Evolutionary conservation across 1,140 invertebrate species (phyloP).

Genomic region (Antheraea mylitta): DNA sequence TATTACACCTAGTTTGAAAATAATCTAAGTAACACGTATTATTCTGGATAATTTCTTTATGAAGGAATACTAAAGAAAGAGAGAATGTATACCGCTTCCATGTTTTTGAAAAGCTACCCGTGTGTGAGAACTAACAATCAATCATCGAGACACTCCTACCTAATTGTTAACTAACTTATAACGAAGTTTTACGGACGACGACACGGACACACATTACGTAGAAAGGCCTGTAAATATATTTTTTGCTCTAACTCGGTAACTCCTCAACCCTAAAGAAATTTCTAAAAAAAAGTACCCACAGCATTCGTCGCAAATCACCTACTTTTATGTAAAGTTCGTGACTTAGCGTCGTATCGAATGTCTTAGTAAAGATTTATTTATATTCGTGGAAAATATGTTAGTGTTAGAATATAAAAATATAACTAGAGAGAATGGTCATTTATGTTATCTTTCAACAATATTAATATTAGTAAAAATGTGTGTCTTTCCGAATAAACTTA

Average conservation of each 20-base stretch:
- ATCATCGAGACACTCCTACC: constrained; percentile 22
- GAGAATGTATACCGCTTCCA: no score
- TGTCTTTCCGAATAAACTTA: constrained; percentile 49
- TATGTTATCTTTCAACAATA: background rate
- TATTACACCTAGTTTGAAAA: no score
- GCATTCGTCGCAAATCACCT: constrained; percentile 71
- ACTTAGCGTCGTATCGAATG: constrained; percentile 74
- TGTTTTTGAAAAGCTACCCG: background rate
- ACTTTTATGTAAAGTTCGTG: constrained; percentile 78
- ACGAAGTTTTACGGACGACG: constrained; percentile 60
- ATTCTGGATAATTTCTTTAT: no score
- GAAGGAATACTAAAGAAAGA: no score
- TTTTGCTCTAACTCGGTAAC: constrained; percentile 46
- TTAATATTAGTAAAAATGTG: constrained; percentile 43
- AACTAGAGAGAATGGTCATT: constrained; percentile 48
- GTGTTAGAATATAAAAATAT: constrained; percentile 57
- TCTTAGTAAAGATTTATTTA: constrained; percentile 77
- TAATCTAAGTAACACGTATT: no score
- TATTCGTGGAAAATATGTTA: constrained; percentile 47
- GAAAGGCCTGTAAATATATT: constrained; percentile 73
- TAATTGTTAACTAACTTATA: constrained; percentile 56
- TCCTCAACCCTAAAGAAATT: constrained; percentile 39
- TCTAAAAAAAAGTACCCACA: constrained; percentile 62
- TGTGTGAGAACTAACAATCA: constrained; percentile 18
- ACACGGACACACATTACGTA: constrained; percentile 48